Base-by-base conservation (phyloP, 2,113 vertebrate species). In the Pithys albifrons region DNA sequence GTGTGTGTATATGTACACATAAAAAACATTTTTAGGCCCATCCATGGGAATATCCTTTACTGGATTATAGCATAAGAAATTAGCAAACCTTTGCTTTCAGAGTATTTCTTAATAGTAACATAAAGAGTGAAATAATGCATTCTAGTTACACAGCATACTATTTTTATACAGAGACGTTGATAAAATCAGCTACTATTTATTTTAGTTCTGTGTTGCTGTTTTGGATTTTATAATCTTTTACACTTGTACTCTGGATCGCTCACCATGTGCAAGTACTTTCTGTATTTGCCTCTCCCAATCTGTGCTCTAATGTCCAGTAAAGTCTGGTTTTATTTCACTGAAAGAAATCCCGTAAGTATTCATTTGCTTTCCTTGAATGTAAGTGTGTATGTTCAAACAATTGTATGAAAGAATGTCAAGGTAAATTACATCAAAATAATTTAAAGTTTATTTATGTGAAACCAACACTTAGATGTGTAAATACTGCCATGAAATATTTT, bases 331-430 rank as follows among this genome's bases (percentile, higher is more conserved):
- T 4, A 54, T 70, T 77, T 12, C 29, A 43, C 25, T 37, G n/a
- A 61, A 77, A 85, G 25, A 72, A 71, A 54, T 28, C 3, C 51
- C 19, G 4, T 13, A 59, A 27, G 3, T 73, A 41, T 81, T 67
- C 0, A 0, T 39, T 81, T 10, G 2, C 7, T 49, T 88, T 37
- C 33, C 22, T 41, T 59, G 24, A 72, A 72, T 4, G 1, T 20
- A 85, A 14, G 31, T 45, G 33, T 57, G 2, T 28, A 10, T 22
- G 19, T 52, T 77, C 46, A 81, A 66, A 85, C 7, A 55, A 1
- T 37, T 7, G 14, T 78, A 33, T 41, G 39, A 88, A 71, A 79
- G 23, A 78, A 19, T 13, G 23, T 46, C 33, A 84, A 24, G 19
- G 12, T 58, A n/a, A 89, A 66, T 66, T 37, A 46, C 1, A 6